These are phyloP conservation scores for Oreochromis niloticus DNA, from an alignment of 2,113 vertebrate species.

Conservation along the genomic window DNA sequence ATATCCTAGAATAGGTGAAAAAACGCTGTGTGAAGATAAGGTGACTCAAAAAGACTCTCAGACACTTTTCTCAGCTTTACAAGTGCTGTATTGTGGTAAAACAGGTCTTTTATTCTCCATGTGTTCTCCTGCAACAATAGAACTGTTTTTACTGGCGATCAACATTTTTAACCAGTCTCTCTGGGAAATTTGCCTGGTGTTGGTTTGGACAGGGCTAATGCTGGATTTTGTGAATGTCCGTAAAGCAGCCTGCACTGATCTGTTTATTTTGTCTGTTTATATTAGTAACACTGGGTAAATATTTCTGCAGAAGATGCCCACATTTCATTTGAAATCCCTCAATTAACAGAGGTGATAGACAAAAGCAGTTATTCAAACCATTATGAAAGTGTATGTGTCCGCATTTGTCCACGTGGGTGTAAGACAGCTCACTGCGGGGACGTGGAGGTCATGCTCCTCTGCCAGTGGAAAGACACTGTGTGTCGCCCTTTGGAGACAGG, in stretches of 20 bases:
- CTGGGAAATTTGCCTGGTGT: slow-evolving; percentile 29
- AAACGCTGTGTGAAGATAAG: neutral
- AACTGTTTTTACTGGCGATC: slow-evolving; percentile 13
- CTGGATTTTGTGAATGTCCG: slow-evolving; percentile 8
- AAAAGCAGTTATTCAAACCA: slow-evolving; percentile 13
- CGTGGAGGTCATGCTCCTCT: neutral
- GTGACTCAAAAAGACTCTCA: neutral
- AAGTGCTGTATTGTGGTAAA: neutral
- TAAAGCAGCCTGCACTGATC: neutral
- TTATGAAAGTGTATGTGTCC: neutral
- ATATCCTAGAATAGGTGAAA: neutral
- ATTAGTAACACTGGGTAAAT: slow-evolving; percentile 28
- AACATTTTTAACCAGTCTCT: slow-evolving; percentile 14
- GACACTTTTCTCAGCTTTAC: neutral
- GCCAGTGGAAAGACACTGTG: slow-evolving; percentile 23
- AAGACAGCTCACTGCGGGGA: neutral
- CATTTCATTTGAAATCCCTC: neutral
- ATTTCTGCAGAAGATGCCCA: slow-evolving; percentile 10
- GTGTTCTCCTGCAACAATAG: slow-evolving; percentile 13
- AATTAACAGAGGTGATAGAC: neutral
- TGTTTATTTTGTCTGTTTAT: slow-evolving; percentile 30
- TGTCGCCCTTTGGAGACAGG: slow-evolving; percentile 21
- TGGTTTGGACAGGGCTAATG: slow-evolving; percentile 19
- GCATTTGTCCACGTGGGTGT: neutral
- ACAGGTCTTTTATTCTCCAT: neutral